These are phyloP conservation scores for Hiodon alosoides DNA, from an alignment of 2,113 vertebrate species.

Conservation along the genomic window DNA sequence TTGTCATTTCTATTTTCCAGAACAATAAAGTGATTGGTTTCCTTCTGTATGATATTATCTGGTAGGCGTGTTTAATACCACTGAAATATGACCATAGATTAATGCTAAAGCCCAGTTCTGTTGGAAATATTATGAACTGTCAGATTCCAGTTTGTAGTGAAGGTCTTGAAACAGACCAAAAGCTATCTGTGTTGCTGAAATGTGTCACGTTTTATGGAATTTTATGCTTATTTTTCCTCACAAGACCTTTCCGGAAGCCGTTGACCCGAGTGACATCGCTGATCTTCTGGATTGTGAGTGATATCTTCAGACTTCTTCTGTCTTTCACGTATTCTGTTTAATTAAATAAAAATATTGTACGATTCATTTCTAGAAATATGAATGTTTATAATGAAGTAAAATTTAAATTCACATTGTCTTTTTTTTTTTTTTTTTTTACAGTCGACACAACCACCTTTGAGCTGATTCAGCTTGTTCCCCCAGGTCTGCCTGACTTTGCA, in stretches of 20 bases:
- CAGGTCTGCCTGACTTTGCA: constrained; percentile 69
- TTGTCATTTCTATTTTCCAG: neutral
- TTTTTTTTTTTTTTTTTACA: constrained; percentile 52
- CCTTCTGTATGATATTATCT: neutral
- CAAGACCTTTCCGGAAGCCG: constrained; percentile 71
- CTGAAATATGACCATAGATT: neutral
- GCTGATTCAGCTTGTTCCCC: constrained; percentile 84
- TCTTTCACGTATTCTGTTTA: constrained; percentile 41
- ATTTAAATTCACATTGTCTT: neutral
- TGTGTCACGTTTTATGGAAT: constrained; percentile 1
- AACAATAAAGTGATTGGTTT: neutral
- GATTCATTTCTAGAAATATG: neutral
- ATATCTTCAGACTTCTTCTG: constrained; percentile 37
- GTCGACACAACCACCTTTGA: constrained; percentile 86
- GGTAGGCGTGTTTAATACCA: neutral
- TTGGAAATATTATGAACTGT: constrained; percentile 14
- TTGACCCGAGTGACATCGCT: constrained; percentile 85
- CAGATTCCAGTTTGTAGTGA: neutral
- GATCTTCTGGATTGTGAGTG: constrained; percentile 80
- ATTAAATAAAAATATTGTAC: constrained; percentile 11
- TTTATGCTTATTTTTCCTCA: constrained; percentile 9
- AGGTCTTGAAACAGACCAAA: neutral
- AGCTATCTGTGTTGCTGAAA: neutral
- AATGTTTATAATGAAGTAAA: neutral
- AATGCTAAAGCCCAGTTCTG: neutral